Conservation (phyloP, 2,888 invertebrate species). For the Tachina grossa region DNA sequence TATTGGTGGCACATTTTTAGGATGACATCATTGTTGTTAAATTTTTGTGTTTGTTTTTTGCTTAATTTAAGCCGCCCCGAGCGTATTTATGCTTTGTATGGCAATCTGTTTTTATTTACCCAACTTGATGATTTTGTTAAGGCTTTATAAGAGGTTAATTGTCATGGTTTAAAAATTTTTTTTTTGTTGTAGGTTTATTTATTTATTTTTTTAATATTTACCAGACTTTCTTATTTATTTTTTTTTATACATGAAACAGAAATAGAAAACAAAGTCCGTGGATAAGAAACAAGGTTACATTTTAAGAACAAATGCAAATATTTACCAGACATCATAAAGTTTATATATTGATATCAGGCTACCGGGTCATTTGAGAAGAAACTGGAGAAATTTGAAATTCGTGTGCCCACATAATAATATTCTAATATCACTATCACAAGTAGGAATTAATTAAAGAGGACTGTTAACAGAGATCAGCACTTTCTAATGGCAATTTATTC, state of each 20-base stretch:
- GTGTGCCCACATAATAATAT: too few species aligned
- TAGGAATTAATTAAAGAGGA: too few species aligned
- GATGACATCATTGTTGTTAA: constrained; percentile 45
- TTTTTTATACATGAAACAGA: constrained; percentile 14
- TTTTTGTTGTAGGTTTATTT: constrained; percentile 19
- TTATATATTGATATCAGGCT: too few species aligned
- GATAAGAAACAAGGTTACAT: constrained; percentile 40
- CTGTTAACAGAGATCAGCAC: too few species aligned
- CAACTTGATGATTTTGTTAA: background rate
- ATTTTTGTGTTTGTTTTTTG: background rate
- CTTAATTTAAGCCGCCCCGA: background rate
- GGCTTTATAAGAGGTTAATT: constrained; percentile 52
- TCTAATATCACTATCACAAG: too few species aligned
- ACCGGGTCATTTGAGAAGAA: too few species aligned
- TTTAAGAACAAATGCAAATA: constrained; percentile 1
- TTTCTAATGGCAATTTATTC: too few species aligned
- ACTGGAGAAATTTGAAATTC: too few species aligned
- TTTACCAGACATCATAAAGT: background rate
- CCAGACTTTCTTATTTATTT: background rate
- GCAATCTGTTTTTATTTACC: background rate
- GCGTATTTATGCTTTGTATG: background rate
- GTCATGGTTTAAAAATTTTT: constrained; percentile 52
- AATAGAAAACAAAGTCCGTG: constrained; percentile 25
- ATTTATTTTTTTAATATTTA: background rate
- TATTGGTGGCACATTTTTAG: constrained; percentile 19